phyloP scores from a whole-genome alignment of 2,888 invertebrate species.

The Limnephilus rhombicus region DNA sequence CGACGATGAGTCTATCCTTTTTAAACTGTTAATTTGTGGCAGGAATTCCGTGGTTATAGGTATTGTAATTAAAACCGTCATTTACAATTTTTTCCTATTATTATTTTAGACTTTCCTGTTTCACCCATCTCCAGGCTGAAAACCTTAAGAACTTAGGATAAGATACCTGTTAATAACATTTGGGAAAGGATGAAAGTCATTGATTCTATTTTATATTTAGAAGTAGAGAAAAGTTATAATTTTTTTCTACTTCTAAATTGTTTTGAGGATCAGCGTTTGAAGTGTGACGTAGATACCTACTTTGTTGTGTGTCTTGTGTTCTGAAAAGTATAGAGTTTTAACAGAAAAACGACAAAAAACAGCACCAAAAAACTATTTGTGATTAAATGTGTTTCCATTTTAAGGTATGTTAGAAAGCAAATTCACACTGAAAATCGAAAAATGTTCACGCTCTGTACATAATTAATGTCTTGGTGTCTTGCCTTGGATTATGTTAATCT shows the following conservation, averaged over 20 bases:
- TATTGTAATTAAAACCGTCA: not conserved
- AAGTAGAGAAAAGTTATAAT: too few species aligned
- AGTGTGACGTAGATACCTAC: not conserved
- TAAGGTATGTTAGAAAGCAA: not conserved
- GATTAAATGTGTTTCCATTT: not conserved
- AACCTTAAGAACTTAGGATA: not conserved
- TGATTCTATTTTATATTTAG: not conserved
- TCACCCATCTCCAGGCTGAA: not conserved
- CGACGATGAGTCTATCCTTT: not conserved
- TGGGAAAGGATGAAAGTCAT: not conserved
- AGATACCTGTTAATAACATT: not conserved
- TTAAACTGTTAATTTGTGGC: not conserved
- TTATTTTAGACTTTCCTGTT: not conserved
- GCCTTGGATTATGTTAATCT: constrained; percentile 19
- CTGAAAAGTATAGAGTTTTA: not conserved
- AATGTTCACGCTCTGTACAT: not conserved
- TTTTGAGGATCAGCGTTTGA: not conserved
- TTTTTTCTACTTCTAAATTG: not conserved
- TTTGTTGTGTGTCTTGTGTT: not conserved
- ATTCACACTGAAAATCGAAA: not conserved
- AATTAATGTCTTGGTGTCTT: constrained; percentile 42
- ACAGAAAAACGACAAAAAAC: not conserved
- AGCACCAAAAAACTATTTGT: not conserved
- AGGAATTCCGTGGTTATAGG: not conserved
- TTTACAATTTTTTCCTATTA: not conserved